These are phyloP conservation scores for Notechis scutatus DNA, from an alignment of 2,113 vertebrate genomes.

Conservation along the genomic window DNA sequence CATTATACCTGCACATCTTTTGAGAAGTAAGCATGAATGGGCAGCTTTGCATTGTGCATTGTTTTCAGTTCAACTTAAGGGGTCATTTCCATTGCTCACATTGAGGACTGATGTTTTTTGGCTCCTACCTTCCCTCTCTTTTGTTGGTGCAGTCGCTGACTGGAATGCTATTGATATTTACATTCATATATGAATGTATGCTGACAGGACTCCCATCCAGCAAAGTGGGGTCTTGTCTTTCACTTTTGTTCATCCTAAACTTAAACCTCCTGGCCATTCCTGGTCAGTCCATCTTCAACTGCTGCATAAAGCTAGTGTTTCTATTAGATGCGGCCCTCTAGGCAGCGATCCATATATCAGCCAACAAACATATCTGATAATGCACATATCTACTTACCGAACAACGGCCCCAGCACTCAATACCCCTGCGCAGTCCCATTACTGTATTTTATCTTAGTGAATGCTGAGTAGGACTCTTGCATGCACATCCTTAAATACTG, in stretches of 20 bases:
- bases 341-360: neutral
- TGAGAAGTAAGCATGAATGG: neutral
- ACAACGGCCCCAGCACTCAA: neutral
- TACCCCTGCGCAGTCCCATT: neutral
- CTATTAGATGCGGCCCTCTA: neutral
- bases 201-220: neutral
- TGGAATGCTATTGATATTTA: neutral
- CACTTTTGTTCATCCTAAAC: neutral
- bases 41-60: neutral
- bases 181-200: neutral
- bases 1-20: neutral
- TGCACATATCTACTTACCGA: neutral
- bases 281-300: neutral
- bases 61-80: neutral
- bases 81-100: neutral
- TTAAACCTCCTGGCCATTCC: neutral
- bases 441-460: neutral
- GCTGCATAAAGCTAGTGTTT: neutral
- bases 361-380: neutral
- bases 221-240: neutral
- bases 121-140: neutral
- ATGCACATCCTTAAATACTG: neutral
- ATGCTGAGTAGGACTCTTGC: neutral
- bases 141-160: neutral
- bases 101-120: neutral